Evolutionary conservation across 2,888 invertebrate genomes (phyloP).

Genomic region (Rotaria sp.): DNA sequence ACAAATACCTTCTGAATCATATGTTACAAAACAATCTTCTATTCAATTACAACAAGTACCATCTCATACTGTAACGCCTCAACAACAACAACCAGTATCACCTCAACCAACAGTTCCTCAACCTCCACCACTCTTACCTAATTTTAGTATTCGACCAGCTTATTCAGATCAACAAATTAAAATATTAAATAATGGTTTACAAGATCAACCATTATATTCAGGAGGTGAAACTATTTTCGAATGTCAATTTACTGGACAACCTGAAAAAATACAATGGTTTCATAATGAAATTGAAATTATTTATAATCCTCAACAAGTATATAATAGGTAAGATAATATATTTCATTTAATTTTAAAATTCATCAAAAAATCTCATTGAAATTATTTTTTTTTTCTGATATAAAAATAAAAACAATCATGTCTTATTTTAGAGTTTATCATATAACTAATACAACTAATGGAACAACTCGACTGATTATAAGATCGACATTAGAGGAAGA

Average conservation of each 20-base stretch:
- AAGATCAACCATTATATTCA: constrained; percentile 6
- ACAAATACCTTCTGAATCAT: background rate
- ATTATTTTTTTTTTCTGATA: no score
- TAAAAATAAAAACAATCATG: background rate
- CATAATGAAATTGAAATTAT: background rate
- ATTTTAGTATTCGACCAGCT: background rate
- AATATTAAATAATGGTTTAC: background rate
- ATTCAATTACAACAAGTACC: background rate
- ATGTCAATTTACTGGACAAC: constrained; percentile 27
- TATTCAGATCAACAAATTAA: background rate
- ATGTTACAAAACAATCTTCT: background rate
- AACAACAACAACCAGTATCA: background rate
- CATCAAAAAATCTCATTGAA: no score
- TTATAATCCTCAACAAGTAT: background rate
- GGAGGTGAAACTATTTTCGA: background rate
- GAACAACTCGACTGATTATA: background rate
- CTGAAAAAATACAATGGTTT: background rate
- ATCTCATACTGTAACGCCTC: background rate
- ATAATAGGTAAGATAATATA: background rate
- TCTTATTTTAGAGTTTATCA: background rate
- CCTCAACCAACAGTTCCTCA: background rate
- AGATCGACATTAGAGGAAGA: background rate
- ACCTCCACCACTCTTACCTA: background rate
- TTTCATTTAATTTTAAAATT: no score
- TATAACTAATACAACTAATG: background rate